Evolutionary conservation across 1,140 invertebrate species (phyloP).

Genomic region (Leptoteleia sp.): DNA sequence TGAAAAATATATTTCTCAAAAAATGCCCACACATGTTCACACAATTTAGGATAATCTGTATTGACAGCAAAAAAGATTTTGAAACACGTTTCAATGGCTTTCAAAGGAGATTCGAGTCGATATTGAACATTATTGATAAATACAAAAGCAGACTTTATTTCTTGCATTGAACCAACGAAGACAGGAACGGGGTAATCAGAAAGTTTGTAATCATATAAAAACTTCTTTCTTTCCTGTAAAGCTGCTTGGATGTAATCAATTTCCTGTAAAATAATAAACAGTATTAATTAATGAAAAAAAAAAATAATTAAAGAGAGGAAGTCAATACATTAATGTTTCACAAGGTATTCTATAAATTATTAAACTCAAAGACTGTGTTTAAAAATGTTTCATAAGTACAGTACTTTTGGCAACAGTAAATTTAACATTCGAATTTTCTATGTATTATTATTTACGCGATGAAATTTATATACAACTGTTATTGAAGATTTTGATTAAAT

Average conservation of each 20-base stretch:
- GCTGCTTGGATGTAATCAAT: constrained; percentile 43
- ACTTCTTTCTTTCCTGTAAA: constrained; percentile 51
- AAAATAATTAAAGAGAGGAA: no score
- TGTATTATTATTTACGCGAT: no score
- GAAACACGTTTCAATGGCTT: constrained; percentile 62
- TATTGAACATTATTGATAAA: constrained; percentile 53
- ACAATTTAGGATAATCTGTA: constrained; percentile 57
- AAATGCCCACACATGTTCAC: constrained; percentile 61
- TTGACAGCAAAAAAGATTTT: constrained; percentile 60
- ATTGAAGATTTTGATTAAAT: no score
- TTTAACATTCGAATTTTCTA: no score
- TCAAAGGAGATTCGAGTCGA: constrained; percentile 55
- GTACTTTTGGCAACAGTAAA: no score
- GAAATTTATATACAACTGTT: no score
- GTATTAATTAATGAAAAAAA: background rate
- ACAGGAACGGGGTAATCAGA: constrained; percentile 57
- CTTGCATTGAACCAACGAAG: constrained; percentile 61
- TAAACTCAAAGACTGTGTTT: no score
- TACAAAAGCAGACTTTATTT: constrained; percentile 61
- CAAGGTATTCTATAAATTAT: no score
- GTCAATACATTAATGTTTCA: no score
- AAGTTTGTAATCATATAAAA: constrained; percentile 51
- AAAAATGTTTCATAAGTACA: no score
- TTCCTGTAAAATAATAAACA: constrained; percentile 41
- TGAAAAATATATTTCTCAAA: constrained; percentile 63